These are phyloP conservation scores for Ladona fulva DNA, from an alignment of 1,140 invertebrate species.

Conservation along the genomic window DNA sequence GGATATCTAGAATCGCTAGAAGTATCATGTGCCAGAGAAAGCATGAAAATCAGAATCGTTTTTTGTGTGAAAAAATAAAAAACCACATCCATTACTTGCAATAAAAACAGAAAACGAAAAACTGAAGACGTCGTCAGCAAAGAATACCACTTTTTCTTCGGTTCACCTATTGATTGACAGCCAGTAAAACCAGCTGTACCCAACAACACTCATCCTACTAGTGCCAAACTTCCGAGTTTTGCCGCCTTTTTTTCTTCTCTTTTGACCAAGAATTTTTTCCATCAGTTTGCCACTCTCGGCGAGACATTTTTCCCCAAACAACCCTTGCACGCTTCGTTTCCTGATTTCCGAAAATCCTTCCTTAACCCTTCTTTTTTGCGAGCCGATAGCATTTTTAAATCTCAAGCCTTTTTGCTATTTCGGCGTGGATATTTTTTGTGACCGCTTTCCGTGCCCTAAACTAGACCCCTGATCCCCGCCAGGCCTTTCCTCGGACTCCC, in stretches of 20 bases:
- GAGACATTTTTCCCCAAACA: neutral
- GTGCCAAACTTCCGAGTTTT: neutral
- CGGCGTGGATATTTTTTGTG: neutral
- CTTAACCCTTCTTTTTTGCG: neutral
- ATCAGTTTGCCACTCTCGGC: neutral
- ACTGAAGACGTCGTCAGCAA: no score
- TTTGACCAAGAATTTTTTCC: neutral
- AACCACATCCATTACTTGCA: no score
- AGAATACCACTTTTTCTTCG: no score
- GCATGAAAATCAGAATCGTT: no score
- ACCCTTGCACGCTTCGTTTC: neutral
- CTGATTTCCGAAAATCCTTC: neutral
- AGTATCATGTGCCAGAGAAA: no score
- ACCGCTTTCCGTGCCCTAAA: neutral
- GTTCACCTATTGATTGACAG: neutral
- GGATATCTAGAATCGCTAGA: no score
- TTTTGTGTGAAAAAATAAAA: no score
- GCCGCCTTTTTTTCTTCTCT: neutral
- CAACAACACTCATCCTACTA: neutral
- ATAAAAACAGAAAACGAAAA: no score
- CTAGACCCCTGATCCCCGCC: no score
- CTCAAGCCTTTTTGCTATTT: neutral
- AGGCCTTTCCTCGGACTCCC: no score
- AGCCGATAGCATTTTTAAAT: neutral
- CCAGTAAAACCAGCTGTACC: neutral